These are phyloP conservation scores for Drosophila suboccidentalis DNA, from an alignment of 2,888 invertebrate species.

Conservation along the genomic window DNA sequence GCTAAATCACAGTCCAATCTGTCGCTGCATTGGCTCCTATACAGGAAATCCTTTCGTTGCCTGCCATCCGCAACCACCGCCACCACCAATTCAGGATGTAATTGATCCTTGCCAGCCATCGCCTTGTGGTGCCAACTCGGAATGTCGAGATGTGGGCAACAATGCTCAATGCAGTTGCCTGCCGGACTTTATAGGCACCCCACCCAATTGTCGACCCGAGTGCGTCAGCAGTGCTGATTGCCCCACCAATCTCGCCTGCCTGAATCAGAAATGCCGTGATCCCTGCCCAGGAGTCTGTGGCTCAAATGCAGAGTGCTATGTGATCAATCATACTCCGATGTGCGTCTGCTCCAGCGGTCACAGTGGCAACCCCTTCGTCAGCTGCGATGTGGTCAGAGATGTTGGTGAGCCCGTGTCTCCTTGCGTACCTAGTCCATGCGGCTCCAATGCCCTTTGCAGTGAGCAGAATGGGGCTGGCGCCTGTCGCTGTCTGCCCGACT, in stretches of 20 bases:
- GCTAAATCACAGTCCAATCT: slow-evolving; percentile 91
- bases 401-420: slow-evolving; percentile 85
- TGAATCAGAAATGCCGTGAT: slow-evolving; percentile 90
- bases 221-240: slow-evolving; percentile 93
- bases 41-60: slow-evolving; percentile 86
- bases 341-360: slow-evolving; percentile 87
- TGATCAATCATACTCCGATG: slow-evolving; percentile 88
- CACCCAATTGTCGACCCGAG: slow-evolving; percentile 92
- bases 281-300: slow-evolving; percentile 91
- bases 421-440: slow-evolving; percentile 92
- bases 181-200: slow-evolving; percentile 90
- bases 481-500: slow-evolving; percentile 90
- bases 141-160: slow-evolving; percentile 89
- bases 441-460: slow-evolving; percentile 90
- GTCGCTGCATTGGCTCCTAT: slow-evolving; percentile 88
- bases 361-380: slow-evolving; percentile 87
- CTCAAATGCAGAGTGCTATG: slow-evolving; percentile 87
- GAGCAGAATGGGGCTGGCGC: slow-evolving; percentile 88
- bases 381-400: slow-evolving; percentile 66
- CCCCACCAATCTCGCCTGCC: slow-evolving; percentile 90
- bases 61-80: slow-evolving; percentile 79
- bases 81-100: slow-evolving; percentile 36
- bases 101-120: slow-evolving; percentile 89
- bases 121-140: slow-evolving; percentile 93
- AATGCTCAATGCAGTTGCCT: slow-evolving; percentile 91